phyloP scores from a whole-genome alignment of 2,797 vertebrate genomes.

The Malacoraja senta region DNA sequence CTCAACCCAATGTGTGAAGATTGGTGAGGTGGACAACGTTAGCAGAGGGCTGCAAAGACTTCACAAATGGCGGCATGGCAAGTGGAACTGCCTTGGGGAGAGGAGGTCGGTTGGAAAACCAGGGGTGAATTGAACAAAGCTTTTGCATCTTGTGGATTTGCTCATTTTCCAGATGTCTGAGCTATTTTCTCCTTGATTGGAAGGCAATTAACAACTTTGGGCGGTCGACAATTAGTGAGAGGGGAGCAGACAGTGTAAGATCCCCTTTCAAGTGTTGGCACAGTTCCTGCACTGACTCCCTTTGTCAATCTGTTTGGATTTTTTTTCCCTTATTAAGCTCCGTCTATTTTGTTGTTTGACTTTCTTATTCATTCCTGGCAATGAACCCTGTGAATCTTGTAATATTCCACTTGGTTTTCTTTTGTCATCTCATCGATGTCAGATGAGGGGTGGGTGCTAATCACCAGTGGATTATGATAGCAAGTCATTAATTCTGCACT shows the following conservation, averaged over 20 bases:
- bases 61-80: no score
- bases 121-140: not conserved
- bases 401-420: not conserved
- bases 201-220: slow-evolving; percentile 8
- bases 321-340: not conserved
- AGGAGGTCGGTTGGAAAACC: not conserved
- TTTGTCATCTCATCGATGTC: slow-evolving; percentile 7
- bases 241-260: not conserved
- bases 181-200: not conserved
- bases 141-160: not conserved
- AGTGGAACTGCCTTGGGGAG: not conserved
- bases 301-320: not conserved
- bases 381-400: not conserved
- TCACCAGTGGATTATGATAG: slow-evolving; percentile 9
- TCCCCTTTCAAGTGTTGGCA: not conserved
- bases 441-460: not conserved
- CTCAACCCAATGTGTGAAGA: not conserved
- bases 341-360: slow-evolving; percentile 9
- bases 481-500: slow-evolving; percentile 15
- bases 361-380: not conserved
- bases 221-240: not conserved
- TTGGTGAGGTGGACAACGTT: not conserved
- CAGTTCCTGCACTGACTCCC: no score
- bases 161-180: slow-evolving; percentile 3
- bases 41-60: not conserved